Conservation (phyloP, 2,113 vertebrate genomes). For the Bagarius yarrelli region DNA sequence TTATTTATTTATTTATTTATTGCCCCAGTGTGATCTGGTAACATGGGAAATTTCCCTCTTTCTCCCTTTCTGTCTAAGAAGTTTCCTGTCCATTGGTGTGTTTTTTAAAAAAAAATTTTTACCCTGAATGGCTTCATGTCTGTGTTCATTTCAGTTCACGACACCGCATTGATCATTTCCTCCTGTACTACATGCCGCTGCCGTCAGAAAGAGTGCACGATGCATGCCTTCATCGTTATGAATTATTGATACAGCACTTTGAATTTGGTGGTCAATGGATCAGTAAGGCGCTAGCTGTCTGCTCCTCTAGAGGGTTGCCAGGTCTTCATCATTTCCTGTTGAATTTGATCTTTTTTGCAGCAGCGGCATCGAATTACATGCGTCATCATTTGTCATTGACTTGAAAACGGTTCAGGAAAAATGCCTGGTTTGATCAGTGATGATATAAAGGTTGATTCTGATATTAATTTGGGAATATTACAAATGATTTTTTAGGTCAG, state of each 20-base stretch:
- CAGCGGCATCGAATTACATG: too few species aligned
- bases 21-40: constrained; percentile 39
- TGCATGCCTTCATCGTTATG: constrained; percentile 27
- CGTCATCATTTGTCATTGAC: too few species aligned
- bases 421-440: neutral
- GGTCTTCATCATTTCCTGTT: neutral
- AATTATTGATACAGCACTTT: constrained; percentile 48
- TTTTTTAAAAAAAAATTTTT: neutral
- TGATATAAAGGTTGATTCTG: neutral
- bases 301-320: constrained; percentile 17
- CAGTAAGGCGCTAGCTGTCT: constrained; percentile 2
- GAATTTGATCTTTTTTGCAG: too few species aligned
- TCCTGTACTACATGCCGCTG: neutral
- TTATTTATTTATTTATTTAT: neutral
- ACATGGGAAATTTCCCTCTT: constrained; percentile 38
- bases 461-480: neutral
- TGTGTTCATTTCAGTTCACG: neutral
- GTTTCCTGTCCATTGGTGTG: constrained; percentile 25
- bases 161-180: constrained; percentile 1
- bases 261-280: constrained; percentile 29
- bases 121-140: neutral
- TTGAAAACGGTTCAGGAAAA: neutral
- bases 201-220: constrained; percentile 36
- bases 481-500: neutral
- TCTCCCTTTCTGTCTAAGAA: neutral